phyloP scores from a whole-genome alignment of 2,888 invertebrate genomes.

The Lasioglossum leucozonium region DNA sequence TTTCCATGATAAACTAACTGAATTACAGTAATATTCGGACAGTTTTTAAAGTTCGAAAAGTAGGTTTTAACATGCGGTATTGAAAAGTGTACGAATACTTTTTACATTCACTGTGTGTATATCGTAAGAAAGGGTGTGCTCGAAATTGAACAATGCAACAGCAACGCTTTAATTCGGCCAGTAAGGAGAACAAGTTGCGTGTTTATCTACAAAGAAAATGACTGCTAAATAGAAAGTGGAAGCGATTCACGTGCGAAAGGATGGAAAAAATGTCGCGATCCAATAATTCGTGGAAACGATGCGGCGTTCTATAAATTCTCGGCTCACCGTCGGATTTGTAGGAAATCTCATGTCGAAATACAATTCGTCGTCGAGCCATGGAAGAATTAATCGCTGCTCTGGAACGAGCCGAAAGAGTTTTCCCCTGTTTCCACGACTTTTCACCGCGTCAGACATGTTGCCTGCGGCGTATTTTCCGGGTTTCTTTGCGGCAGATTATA shows the following conservation, averaged over 20 bases:
- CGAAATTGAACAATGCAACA: not conserved
- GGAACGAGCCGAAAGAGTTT: conserved; percentile 18
- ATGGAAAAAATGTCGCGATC: conserved; percentile 5
- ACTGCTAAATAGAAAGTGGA: not conserved
- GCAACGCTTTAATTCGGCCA: not conserved
- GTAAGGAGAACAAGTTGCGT: not conserved
- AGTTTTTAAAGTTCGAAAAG: too few relatives aligned
- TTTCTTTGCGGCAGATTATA: conserved; percentile 50
- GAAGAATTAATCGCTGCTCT: conserved; percentile 21
- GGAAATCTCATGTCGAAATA: conserved; percentile 26
- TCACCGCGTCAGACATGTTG: not conserved
- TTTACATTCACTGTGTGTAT: too few relatives aligned
- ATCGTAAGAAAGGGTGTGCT: too few relatives aligned
- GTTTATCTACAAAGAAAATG: not conserved
- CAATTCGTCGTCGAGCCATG: conserved; percentile 9
- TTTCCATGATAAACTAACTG: too few relatives aligned
- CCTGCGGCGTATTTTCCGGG: conserved; percentile 19
- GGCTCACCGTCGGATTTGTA: conserved; percentile 35
- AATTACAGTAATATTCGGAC: too few relatives aligned
- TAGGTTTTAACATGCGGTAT: too few relatives aligned
- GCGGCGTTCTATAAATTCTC: conserved; percentile 36
- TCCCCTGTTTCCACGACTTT: conserved; percentile 14
- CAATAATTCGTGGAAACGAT: conserved; percentile 32
- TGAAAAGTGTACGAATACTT: too few relatives aligned
- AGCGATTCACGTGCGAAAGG: not conserved